Evolutionary conservation across 2,888 invertebrate species (phyloP), one percentile per base, ranked within the genome.

Genomic region (Nomada hirtipes): DNA sequence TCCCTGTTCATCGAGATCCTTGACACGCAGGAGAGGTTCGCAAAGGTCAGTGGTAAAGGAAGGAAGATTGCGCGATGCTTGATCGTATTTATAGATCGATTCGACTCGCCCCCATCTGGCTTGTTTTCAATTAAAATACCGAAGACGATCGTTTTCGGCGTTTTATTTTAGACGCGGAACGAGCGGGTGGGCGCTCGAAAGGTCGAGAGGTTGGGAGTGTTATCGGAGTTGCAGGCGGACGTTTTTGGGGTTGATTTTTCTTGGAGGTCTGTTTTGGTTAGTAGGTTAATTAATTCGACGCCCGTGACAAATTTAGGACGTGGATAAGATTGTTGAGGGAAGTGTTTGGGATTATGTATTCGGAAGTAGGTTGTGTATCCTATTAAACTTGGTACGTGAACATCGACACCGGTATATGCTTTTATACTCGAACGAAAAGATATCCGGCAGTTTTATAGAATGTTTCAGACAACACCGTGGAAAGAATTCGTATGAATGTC

Each of bases 1-100:
- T 95, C 96, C 60, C 95, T 97, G 67, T 97, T 97, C 94, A 96
- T 97, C 92, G 97, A 97, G 91, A 97, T 97, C 90, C 95, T 97
- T 93, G 97, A 97, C 93, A 96, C 97, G 73, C 97, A 97, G 95
- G 97, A 97, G 93, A 95, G 96, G 92, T 96, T 97, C 92, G 97
- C 97, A 92, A 96, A 97, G 97, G 97, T 97, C 94, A 94, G 92
- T 91, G 84, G 77, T 53, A 68, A 63, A 9, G 52, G 23, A 64
- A n/a, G 29, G 61, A 26, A 42, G 67, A 23, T 53, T 23, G 13
- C 26, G n/a, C 70, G 57, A 73, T 76, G 86, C 82, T 77, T 79
- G 77, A 71, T n/a, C 36, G 72, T 82, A 79, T 84, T 82, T 82
- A 82, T 82, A 79, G 82, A 82, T 64, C 64, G 44, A 57, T 68